Conservation (phyloP, 1,140 invertebrate genomes). For the Caenorhabditis briggsae region DNA sequence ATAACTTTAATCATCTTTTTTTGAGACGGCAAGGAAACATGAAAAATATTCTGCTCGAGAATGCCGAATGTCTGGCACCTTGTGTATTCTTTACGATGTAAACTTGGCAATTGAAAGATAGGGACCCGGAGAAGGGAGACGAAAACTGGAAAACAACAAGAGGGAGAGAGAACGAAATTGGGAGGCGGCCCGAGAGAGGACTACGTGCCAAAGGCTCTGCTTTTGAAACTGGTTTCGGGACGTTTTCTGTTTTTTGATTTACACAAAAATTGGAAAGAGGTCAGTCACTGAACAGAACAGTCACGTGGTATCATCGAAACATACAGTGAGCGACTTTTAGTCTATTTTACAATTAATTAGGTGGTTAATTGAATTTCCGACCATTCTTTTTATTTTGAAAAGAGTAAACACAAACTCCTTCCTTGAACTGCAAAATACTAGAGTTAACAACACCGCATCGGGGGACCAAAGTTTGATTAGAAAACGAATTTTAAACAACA, state of each 20-base stretch:
- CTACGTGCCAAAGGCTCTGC: slow-evolving; percentile 40
- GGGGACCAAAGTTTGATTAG: too few relatives aligned
- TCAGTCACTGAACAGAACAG: neutral
- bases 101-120: neutral
- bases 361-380: too few relatives aligned
- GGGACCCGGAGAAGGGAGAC: slow-evolving; percentile 9
- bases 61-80: neutral
- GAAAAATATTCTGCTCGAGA: neutral
- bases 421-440: too few relatives aligned
- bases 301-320: neutral
- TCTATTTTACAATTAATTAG: neutral
- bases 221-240: slow-evolving; percentile 42
- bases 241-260: slow-evolving; percentile 7
- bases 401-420: too few relatives aligned
- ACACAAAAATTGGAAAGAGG: neutral
- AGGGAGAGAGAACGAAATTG: slow-evolving; percentile 43
- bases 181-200: neutral
- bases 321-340: neutral
- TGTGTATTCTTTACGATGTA: slow-evolving; percentile 40
- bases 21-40: neutral
- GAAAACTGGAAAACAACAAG: slow-evolving; percentile 24
- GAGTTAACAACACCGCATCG: too few relatives aligned
- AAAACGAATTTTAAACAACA: too few relatives aligned
- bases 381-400: too few relatives aligned
- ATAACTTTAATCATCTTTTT: neutral